These are phyloP conservation scores for Anguilla rostrata DNA, from an alignment of 2,113 vertebrate species.

Conservation along the genomic window DNA sequence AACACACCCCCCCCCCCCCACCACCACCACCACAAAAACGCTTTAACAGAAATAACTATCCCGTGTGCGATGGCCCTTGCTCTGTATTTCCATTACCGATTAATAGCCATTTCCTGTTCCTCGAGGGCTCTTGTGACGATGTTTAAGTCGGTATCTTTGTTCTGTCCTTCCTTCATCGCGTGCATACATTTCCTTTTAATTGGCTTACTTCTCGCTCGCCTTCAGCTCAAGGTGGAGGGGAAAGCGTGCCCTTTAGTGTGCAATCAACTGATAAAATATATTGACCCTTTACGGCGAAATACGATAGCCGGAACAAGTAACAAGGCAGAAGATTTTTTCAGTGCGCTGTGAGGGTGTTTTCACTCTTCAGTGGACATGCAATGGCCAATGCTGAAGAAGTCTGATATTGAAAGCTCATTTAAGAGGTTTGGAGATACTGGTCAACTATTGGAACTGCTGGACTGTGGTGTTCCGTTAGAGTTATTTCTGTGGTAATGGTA, in stretches of 20 bases:
- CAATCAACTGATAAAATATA: slow-evolving; percentile 37
- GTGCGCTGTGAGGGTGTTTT: slow-evolving; percentile 4
- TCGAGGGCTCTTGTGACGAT: slow-evolving; percentile 27
- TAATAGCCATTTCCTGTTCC: slow-evolving; percentile 31
- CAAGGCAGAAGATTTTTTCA: slow-evolving; percentile 6
- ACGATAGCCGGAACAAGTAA: slow-evolving; percentile 18
- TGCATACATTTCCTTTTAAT: slow-evolving; percentile 41
- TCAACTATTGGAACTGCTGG: background rate
- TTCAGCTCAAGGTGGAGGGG: slow-evolving; percentile 25
- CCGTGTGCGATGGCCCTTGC: background rate
- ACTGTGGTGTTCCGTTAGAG: slow-evolving; percentile 1
- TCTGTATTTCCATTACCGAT: slow-evolving; percentile 19
- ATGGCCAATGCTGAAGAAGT: slow-evolving; percentile 10
- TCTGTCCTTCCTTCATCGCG: background rate
- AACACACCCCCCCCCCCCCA: background rate
- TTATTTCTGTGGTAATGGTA: slow-evolving; percentile 2
- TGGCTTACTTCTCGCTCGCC: slow-evolving; percentile 8
- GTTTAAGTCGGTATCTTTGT: slow-evolving; percentile 19
- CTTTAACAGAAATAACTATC: background rate
- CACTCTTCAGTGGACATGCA: slow-evolving; percentile 3
- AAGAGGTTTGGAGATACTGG: slow-evolving; percentile 5
- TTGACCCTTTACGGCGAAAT: slow-evolving; percentile 40
- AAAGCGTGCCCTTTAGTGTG: slow-evolving; percentile 32
- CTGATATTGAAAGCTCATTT: background rate
- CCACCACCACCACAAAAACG: background rate